Evolutionary conservation across 2,113 vertebrate genomes (phyloP), one percentile per base, ranked within the genome.

Genomic region (Theristicus caerulescens): DNA sequence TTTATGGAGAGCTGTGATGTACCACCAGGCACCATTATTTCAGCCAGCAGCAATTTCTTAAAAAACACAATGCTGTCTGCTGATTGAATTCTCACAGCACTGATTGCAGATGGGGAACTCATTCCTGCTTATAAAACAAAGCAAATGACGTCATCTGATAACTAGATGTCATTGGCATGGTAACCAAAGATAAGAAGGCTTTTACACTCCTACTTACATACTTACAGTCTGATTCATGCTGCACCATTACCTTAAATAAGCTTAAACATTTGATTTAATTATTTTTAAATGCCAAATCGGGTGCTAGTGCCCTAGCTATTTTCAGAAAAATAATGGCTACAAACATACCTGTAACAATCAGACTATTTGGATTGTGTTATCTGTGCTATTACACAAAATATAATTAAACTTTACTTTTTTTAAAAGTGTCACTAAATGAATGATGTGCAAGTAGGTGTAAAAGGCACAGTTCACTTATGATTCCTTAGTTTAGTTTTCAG

Each of bases 121-220:
- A 22, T 90, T 88, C 88, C 94, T 91, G 90, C 96, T 98, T 98
- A 97, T 97, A 97, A 98, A 96, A 73, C 73, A 96, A 94, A 96
- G 81, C n/a, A 78, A 82, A 38, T 92, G 80, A 96, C 59, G 52
- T 97, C 94, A 96, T 22, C 65, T 36, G 57, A 58, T 83, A 67
- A 90, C 74, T 96, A 96, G 93, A 96, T 54, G 57, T 97, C 96
- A 97, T 82, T 96, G 97, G 91, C 97, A 97, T 96, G 94, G 98
- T 81, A 98, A 98, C 95, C 86, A 88, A 87, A 98, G 95, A 97
- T 97, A 97, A 98, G 97, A 71, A 97, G 81, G 81, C 62, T 96
- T 92, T 95, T 95, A 91, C 25, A 64, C 66, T 97, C 76, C 86
- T 74, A 69, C 73, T 94, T 90, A 83, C 40, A 90, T 47, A 83